Base-by-base conservation (phyloP, 2,888 invertebrate genomes). In the Drosophila bunnanda region DNA sequence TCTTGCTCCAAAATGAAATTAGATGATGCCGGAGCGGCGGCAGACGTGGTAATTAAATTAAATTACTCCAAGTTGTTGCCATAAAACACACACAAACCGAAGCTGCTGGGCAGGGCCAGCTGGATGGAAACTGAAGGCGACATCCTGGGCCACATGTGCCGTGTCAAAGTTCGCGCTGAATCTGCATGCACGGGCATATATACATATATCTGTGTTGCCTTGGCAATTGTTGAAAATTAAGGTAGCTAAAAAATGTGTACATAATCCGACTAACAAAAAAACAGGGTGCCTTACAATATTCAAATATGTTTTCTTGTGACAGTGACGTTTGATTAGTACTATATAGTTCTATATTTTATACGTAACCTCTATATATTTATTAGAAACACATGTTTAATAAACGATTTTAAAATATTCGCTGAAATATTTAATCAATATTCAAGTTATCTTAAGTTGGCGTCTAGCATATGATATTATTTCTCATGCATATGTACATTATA, bases 11-110 rank as follows among this genome's bases (percentile, higher is more conserved):
- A 81, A 87, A 89, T 89, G 66, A 79, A 81, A 84, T 88, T 89
- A 89, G 73, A 79, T 82, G 70, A 65, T 79, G 72, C 44, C 55
- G 71, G 39, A 56, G 65, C 52, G 52, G 52, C 64, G 46, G 70
- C 54, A 74, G 81, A 77, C 73, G 60, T 76, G 74, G 73, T 89
- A 88, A 85, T 85, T 89, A 70, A 89, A 85, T 85, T 85, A 88
- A 82, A 82, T 83, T 78, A 78, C 69, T 66, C 53, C 75, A 77
- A 87, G 75, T 89, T 82, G 64, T 89, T 82, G 64, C 56, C 70
- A 58, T 64, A 79, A 80, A 88, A 76, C 74, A 72, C 72, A 73
- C 41, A 41, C 25, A 44, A 75, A 55, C 60, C 58, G 50, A 39
- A 46, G 55, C 48, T 25, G 41, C 41, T 39, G 48, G 56, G 41